Evolutionary conservation across 2,888 invertebrate species (phyloP), one percentile per base, ranked within the genome.

Genomic region (Choreutis nemorana): DNA sequence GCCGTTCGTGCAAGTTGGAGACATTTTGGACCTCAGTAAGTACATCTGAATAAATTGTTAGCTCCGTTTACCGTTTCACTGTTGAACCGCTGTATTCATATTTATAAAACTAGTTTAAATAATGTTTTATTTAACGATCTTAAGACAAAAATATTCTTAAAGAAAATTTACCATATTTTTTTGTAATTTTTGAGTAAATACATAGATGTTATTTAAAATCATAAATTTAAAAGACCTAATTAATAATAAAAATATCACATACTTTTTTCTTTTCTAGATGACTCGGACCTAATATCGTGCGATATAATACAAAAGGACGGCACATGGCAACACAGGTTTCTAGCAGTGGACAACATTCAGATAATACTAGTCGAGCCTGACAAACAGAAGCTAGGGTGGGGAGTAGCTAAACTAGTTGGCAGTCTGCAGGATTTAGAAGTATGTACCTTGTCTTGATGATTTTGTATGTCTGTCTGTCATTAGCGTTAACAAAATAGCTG

Each of bases 341-440:
- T 99, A 28, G 98, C 98, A 0, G 97, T 98, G 23, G 98, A 98
- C 61, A 86, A 90, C 11, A 84, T 95, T 28, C 99, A 99, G 63
- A 81, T 99, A 41, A 97, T 99, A 39, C 81, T 99, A 8, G 98
- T 99, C 0, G 98, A 99, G 55, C 99, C 99, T 0, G 98, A 99
- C 58, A 88, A 90, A 23, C 91, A 92, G 50, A 83, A 92, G 33
- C 81, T 98, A 13, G 99, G 99, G 0, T 99, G 97, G 96, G 99
- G 98, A 9, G 92, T 98, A 2, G 97, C 97, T 0, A 94, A 96
- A 64, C 87, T 98, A 41, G 97, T 97, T 1, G 97, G 97, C 12
- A 93, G 94, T 53, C 73, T 98, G 23, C 89, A 97, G 82, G 97
- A 99, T 62, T 90, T 97, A 24, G 97, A 98, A 67, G 91, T 85